phyloP scores from a whole-genome alignment of 2,113 vertebrate species.

The Malurus elegans region DNA sequence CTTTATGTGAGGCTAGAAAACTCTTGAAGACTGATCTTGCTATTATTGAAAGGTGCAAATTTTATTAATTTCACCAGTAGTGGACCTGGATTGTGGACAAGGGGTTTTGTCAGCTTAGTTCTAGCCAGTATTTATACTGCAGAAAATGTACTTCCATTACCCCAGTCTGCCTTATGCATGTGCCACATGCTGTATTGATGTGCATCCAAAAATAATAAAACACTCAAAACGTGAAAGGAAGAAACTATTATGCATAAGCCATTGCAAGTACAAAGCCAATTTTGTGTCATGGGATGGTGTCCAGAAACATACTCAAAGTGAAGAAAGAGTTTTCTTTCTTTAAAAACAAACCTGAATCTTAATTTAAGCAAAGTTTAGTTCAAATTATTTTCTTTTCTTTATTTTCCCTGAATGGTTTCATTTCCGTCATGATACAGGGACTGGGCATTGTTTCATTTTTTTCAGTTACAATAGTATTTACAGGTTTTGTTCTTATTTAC shows the following conservation, averaged over 20 bases:
- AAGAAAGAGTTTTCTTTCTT: constrained; percentile 55
- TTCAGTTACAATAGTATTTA: neutral
- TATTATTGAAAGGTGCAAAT: neutral
- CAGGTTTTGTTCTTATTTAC: constrained; percentile 14
- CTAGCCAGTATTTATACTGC: neutral
- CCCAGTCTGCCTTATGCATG: neutral
- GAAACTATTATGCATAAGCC: constrained; percentile 54
- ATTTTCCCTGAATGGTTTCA: constrained; percentile 1
- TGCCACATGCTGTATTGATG: constrained; percentile 47
- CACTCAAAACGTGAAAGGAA: constrained; percentile 62
- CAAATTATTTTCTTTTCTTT: constrained; percentile 59
- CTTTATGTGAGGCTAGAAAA: neutral
- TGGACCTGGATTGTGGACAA: neutral
- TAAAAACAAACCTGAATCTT: constrained; percentile 70
- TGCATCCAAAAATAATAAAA: constrained; percentile 70
- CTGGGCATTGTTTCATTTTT: neutral
- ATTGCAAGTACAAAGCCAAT: constrained; percentile 61
- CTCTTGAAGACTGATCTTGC: neutral
- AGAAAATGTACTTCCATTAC: constrained; percentile 11
- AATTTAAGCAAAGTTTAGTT: constrained; percentile 61
- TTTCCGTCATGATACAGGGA: neutral
- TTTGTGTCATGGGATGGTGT: constrained; percentile 48
- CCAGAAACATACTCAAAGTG: constrained; percentile 48
- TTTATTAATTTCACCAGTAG: neutral
- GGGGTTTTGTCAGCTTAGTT: neutral